Evolutionary conservation across 2,113 vertebrate species (phyloP), one percentile per base, ranked within the genome.

Genomic region (Suncus etruscus): DNA sequence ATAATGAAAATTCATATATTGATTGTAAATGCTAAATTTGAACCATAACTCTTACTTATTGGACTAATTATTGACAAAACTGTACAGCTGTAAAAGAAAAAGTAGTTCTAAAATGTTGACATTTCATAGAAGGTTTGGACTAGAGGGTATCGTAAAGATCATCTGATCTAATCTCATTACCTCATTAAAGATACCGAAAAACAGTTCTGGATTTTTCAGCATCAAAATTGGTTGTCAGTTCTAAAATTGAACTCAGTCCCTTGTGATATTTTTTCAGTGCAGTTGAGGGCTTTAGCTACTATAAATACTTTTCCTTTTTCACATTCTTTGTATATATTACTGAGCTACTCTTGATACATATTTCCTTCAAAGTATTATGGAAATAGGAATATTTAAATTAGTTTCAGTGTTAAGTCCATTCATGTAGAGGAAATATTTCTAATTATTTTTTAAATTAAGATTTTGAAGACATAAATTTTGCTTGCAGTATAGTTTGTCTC

Each of bases 401-500:
- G 22, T 92, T 87, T 91, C 48, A 58, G 18, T 86, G 32, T 80
- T 79, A 70, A 93, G 72, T 80, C 8, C 25, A 84, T 25, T 90
- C 22, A 16, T 48, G 6, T 66, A 78, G 45, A 84, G 29, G 39
- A 85, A 61, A 81, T 51, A 88, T 48, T 92, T 74, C 24, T 74
- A 11, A 54, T 89, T 8, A 89, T 89, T 77, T 83, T 68, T 27
- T 76, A n/a, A 65, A 72, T 73, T 80, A 76, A 79, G 87, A 68
- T 85, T 95, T 95, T 80, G 66, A 92, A 54, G 12, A 84, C 5
- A 15, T 82, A 96, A 94, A 94, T 96, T 50, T 95, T 89, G 24
- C 69, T 74, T 89, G 82, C 31, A 93, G 93, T 70, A 89, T 92
- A 54, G 14, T 93, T 95, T 96, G 79, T 66, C 75, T 39, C 95